These are phyloP conservation scores for Ivindomyrus marchei DNA, from an alignment of 2,113 vertebrate species.

Conservation along the genomic window DNA sequence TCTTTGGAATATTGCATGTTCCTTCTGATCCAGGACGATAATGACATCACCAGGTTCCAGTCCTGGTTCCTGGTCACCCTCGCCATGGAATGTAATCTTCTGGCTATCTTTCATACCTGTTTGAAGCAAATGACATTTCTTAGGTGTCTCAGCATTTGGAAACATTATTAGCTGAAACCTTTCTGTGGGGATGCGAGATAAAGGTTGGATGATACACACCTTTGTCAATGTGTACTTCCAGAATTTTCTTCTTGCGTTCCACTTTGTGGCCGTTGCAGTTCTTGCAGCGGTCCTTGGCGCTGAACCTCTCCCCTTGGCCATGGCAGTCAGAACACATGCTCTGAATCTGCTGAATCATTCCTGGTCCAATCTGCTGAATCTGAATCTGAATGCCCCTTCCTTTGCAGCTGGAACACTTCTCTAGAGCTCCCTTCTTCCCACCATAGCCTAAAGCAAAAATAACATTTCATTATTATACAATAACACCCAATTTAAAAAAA, in stretches of 20 bases:
- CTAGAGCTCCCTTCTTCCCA: conserved; percentile 82
- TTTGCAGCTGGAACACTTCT: conserved; percentile 86
- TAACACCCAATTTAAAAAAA: not conserved
- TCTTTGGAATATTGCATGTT: conserved; percentile 78
- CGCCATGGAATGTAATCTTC: conserved; percentile 86
- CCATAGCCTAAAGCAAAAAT: conserved; percentile 68
- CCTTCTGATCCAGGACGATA: conserved; percentile 86
- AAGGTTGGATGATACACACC: conserved; percentile 54
- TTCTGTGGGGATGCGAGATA: not conserved
- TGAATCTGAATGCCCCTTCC: conserved; percentile 83
- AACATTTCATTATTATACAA: not conserved
- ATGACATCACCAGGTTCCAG: conserved; percentile 90
- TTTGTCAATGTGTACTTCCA: conserved; percentile 93
- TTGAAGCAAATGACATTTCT: not conserved
- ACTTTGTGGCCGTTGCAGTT: conserved; percentile 85
- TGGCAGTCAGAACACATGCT: conserved; percentile 87
- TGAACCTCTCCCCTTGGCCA: conserved; percentile 87
- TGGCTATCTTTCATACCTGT: conserved; percentile 94
- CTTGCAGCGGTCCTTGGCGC: conserved; percentile 83
- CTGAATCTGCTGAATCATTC: conserved; percentile 95
- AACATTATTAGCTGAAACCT: not conserved
- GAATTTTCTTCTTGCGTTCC: conserved; percentile 84
- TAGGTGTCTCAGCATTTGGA: not conserved
- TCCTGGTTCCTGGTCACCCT: conserved; percentile 94
- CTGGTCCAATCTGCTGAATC: conserved; percentile 89